Percentiles rank a stretch among this genome's conserved stretches.
These are phyloP conservation scores for Orius insidiosus DNA, from an alignment of 1,140 invertebrate species.

Conservation along the genomic window DNA sequence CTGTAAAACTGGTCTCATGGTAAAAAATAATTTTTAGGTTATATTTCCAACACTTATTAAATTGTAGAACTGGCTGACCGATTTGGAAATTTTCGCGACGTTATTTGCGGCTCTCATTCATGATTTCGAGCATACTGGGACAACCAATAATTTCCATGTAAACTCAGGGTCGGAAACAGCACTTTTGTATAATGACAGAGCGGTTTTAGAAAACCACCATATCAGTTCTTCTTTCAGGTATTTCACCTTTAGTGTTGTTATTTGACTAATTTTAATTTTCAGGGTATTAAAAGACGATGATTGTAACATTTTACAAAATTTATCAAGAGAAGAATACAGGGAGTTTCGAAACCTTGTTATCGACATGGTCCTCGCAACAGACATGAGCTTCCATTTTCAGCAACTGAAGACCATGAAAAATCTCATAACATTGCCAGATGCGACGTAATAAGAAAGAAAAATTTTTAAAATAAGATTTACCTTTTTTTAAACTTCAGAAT, in stretches of 20 bases:
- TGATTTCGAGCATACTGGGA: conserved; percentile 94
- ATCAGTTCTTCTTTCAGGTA: conserved; percentile 79
- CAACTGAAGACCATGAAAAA: conserved; percentile 93
- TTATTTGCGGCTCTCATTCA: conserved; percentile 86
- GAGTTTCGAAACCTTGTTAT: conserved; percentile 86
- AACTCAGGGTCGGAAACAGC: conserved; percentile 90
- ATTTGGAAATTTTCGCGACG: conserved; percentile 88
- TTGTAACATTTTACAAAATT: conserved; percentile 73
- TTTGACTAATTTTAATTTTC: conserved; percentile 14
- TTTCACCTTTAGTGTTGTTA: not conserved
- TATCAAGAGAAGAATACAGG: conserved; percentile 83
- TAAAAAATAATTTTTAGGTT: conserved; percentile 27
- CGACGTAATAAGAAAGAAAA: conserved; percentile 41
- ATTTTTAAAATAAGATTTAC: no score
- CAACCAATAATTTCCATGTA: conserved; percentile 97
- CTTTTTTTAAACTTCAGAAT: no score
- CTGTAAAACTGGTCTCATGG: conserved; percentile 80
- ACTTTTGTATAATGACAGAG: conserved; percentile 81
- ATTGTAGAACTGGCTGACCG: conserved; percentile 76
- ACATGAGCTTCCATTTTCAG: conserved; percentile 96
- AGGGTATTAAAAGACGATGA: conserved; percentile 74
- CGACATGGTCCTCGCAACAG: conserved; percentile 92
- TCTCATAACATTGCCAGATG: conserved; percentile 65
- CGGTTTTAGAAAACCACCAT: conserved; percentile 90
- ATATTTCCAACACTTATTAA: no score